Evolutionary conservation across 2,888 invertebrate genomes (phyloP).

Genomic region (Liopterus haemorrhoidalis): DNA sequence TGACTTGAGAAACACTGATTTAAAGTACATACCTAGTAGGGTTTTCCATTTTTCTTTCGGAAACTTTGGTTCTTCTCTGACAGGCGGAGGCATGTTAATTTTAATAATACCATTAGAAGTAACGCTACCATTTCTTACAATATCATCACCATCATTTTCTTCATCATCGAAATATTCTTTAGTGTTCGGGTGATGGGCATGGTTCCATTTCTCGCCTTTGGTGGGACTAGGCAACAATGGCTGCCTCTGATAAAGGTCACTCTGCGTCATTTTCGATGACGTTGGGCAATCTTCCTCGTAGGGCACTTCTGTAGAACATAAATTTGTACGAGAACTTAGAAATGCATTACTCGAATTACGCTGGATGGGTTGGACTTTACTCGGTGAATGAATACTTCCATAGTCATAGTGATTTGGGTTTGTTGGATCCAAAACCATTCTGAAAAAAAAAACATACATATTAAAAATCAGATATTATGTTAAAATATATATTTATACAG

Average conservation of each 20-base stretch:
- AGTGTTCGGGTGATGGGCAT: constrained; percentile 38
- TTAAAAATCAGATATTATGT: constrained; percentile 3
- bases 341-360: constrained; percentile 40
- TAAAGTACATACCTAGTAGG: constrained; percentile 53
- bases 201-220: constrained; percentile 49
- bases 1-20: too few relatives aligned
- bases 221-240: constrained; percentile 51
- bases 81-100: constrained; percentile 60
- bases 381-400: constrained; percentile 53
- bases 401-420: constrained; percentile 54
- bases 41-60: constrained; percentile 85
- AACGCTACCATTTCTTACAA: constrained; percentile 37
- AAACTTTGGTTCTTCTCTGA: constrained; percentile 68
- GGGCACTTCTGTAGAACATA: constrained; percentile 35
- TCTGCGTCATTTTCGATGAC: constrained; percentile 43
- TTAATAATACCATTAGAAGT: constrained; percentile 47
- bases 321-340: constrained; percentile 39
- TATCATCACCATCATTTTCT: constrained; percentile 47
- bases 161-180: constrained; percentile 48
- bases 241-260: constrained; percentile 57
- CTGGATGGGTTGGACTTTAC: constrained; percentile 24
- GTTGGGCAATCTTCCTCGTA: constrained; percentile 44
- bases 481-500: too few relatives aligned
- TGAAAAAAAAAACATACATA: constrained; percentile 39
- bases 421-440: constrained; percentile 62